phyloP scores from a whole-genome alignment of 2,113 vertebrate genomes.

The Oenanthe melanoleuca region DNA sequence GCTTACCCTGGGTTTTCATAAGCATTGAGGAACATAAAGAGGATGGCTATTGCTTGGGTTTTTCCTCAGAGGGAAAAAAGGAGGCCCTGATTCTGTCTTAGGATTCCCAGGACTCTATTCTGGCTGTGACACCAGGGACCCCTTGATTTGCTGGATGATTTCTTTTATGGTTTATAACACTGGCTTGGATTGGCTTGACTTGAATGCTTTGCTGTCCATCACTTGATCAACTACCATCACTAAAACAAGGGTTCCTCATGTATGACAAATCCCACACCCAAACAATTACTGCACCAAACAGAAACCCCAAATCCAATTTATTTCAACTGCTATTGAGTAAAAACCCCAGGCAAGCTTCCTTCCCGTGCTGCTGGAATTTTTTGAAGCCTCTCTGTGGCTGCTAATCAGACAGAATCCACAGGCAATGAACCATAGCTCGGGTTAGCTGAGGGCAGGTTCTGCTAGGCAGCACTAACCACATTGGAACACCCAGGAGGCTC shows the following conservation, averaged over 20 bases:
- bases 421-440: not conserved
- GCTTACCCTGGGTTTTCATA: not conserved
- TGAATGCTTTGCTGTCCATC: not conserved
- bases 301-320: not conserved
- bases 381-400: not conserved
- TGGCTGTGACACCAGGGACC: not conserved
- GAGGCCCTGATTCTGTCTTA: not conserved
- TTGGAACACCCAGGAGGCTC: accelerated
- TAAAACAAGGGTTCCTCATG: not conserved
- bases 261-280: not conserved
- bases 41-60: not conserved
- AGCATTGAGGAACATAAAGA: accelerated
- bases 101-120: not conserved
- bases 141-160: not conserved
- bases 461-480: not conserved
- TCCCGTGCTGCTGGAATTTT: not conserved
- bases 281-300: not conserved
- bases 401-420: not conserved
- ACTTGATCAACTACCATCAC: not conserved
- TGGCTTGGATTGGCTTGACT: not conserved
- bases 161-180: not conserved
- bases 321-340: not conserved
- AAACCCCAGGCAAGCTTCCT: not conserved
- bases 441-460: not conserved
- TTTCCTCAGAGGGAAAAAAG: not conserved